These are phyloP conservation scores for Tenthredo scrophulariae DNA, from an alignment of 2,888 invertebrate genomes.

Conservation along the genomic window DNA sequence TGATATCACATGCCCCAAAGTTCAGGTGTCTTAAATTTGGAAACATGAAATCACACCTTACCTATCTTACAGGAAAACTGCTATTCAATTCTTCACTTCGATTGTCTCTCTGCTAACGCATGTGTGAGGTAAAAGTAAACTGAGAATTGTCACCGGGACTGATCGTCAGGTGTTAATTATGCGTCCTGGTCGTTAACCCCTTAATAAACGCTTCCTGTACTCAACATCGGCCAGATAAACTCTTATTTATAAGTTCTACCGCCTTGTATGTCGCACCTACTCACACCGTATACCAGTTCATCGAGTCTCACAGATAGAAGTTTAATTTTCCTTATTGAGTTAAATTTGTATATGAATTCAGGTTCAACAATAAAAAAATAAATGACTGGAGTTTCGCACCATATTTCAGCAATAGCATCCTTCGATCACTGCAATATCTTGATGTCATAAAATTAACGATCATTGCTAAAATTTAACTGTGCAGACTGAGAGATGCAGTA, in stretches of 20 bases:
- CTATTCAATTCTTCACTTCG: not conserved
- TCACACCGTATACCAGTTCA: not conserved
- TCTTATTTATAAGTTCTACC: constrained; percentile 1
- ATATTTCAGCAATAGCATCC: not conserved
- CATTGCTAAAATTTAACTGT: not conserved
- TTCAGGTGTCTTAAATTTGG: not conserved
- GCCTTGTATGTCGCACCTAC: not conserved
- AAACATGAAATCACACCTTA: not conserved
- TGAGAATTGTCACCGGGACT: not conserved
- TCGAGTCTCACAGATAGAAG: not conserved
- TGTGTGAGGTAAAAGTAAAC: not conserved
- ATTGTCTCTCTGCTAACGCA: not conserved
- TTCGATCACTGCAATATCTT: not conserved
- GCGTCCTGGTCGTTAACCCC: constrained; percentile 17
- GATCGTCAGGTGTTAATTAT: constrained; percentile 13
- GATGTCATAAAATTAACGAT: not conserved
- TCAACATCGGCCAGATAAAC: not conserved
- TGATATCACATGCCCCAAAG: not conserved
- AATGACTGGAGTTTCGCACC: not conserved
- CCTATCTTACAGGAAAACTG: not conserved
- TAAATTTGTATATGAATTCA: not conserved
- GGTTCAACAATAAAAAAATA: not conserved
- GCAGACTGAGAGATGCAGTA: not conserved
- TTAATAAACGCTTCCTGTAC: not conserved
- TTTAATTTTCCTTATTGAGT: not conserved